Conservation (phyloP, 2,888 invertebrate genomes). For the Mythimna vitellina region DNA sequence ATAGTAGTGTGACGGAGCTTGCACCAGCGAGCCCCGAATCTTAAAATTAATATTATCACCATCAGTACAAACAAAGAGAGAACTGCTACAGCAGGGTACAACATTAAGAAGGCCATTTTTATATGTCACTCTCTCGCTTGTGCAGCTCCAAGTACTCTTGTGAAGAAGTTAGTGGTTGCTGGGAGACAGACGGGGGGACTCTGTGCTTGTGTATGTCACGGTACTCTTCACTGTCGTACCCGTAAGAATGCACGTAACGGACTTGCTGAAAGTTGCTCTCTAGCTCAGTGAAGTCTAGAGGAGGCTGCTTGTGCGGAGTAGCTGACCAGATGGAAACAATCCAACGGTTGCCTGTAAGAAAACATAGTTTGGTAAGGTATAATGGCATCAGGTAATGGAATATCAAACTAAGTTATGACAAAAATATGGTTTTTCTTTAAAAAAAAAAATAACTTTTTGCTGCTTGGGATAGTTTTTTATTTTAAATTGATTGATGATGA, state of each 20-base stretch:
- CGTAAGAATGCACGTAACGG: slow-evolving; percentile 77
- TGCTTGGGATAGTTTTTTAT: too few species aligned
- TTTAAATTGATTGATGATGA: too few species aligned
- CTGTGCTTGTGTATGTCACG: slow-evolving; percentile 72
- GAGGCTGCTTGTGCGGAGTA: slow-evolving; percentile 95
- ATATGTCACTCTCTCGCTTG: slow-evolving; percentile 96
- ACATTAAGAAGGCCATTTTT: slow-evolving; percentile 93
- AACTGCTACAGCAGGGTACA: slow-evolving; percentile 94
- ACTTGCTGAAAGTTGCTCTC: slow-evolving; percentile 84
- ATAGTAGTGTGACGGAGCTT: slow-evolving; percentile 93
- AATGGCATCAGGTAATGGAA: too few species aligned
- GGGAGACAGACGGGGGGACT: slow-evolving; percentile 79
- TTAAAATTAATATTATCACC: slow-evolving; percentile 93
- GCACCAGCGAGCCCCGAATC: slow-evolving; percentile 94
- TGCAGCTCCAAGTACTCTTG: slow-evolving; percentile 92
- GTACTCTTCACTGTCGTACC: slow-evolving; percentile 73
- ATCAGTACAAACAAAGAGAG: slow-evolving; percentile 94
- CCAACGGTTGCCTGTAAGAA: slow-evolving; percentile 95
- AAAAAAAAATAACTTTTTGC: too few species aligned
- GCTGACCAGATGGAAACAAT: slow-evolving; percentile 95
- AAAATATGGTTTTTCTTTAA: too few species aligned
- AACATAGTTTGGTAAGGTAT: background rate
- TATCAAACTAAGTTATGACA: too few species aligned
- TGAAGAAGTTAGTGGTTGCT: slow-evolving; percentile 84
- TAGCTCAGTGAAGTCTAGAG: slow-evolving; percentile 94